Evolutionary conservation across 1,140 invertebrate species (phyloP), one percentile per base, ranked within the genome.

Genomic region (Drosophila carrolli): DNA sequence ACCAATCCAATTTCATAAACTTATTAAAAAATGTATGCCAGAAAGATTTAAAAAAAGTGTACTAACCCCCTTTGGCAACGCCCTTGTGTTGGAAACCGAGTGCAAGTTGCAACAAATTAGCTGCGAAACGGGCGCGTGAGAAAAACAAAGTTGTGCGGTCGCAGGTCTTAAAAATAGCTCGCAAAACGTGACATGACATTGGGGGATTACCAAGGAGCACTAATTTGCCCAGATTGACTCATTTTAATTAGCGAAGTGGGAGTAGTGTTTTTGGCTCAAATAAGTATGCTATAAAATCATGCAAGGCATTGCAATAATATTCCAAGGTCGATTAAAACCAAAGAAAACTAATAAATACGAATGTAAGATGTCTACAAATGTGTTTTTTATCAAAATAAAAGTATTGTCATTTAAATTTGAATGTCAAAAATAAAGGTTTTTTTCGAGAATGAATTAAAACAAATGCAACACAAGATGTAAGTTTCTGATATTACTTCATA

Each of bases 101-200:
- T 37, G 54, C 77, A 84, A 85, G 72, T 76, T 85, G 82, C 82
- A 86, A 72, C 78, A 75, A 74, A 62, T 74, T 78, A 82, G 62
- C 65, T 70, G 81, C 83, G 44, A 80, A 88, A 88, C 72, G 83
- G 83, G 83, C 83, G 83, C 83, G 83, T 88, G 83, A 88, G 83
- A 88, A 88, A 89, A 77, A 58, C 66, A 53, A 75, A 86, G 63
- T 74, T 61, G 58, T 67, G 54, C 73, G 48, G 73, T 75, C 54
- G 61, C 62, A 76, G 51, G 43, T 71, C 67, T 71, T 71, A 58
- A 71, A 71, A 71, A 71, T 71, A 71, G 53, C 37, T 57, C 35
- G 63, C 35, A 40, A 68, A 71, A 68, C 51, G 50, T 75, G 72
- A 66, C 37, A 35, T 76, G 72, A 75, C 73, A 76, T 71, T 71